These are phyloP conservation scores for Lissocephala sabroskyi DNA, from an alignment of 2,888 invertebrate genomes.

Conservation along the genomic window DNA sequence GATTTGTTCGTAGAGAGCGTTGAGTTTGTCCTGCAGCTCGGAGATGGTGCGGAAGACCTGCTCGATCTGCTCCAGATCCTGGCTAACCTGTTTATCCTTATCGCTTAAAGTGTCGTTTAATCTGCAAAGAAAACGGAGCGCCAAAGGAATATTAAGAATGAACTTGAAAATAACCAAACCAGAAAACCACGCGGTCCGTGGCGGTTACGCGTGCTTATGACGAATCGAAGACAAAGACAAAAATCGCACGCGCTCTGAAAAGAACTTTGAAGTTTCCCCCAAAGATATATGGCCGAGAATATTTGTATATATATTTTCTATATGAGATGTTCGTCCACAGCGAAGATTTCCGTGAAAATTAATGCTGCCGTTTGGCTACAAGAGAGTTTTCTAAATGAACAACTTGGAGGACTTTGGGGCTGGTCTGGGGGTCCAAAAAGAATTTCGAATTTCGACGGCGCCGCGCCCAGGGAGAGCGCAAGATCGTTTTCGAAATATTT, in stretches of 20 bases:
- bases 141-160: too few relatives aligned
- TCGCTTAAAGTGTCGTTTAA: constrained; percentile 85
- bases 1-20: constrained; percentile 79
- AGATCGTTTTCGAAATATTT: neutral
- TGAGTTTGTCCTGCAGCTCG: constrained; percentile 79
- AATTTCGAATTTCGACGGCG: constrained; percentile 15
- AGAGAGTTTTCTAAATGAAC: constrained; percentile 67
- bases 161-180: constrained; percentile 6
- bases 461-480: neutral
- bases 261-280: neutral
- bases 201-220: neutral
- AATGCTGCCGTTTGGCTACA: constrained; percentile 64
- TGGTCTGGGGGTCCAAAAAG: too few relatives aligned
- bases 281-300: constrained; percentile 9
- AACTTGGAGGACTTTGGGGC: too few relatives aligned
- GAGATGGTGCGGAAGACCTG: constrained; percentile 81
- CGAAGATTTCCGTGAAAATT: constrained; percentile 67
- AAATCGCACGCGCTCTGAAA: too few relatives aligned
- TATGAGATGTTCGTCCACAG: constrained; percentile 22
- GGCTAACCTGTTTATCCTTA: constrained; percentile 82
- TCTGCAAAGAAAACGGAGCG: constrained; percentile 77
- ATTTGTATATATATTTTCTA: constrained; percentile 21
- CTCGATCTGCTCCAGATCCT: constrained; percentile 84
- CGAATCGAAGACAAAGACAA: neutral
- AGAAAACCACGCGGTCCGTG: constrained; percentile 6